Evolutionary conservation across 1,140 invertebrate species (phyloP).

Genomic region (Heliothis subflexa): DNA sequence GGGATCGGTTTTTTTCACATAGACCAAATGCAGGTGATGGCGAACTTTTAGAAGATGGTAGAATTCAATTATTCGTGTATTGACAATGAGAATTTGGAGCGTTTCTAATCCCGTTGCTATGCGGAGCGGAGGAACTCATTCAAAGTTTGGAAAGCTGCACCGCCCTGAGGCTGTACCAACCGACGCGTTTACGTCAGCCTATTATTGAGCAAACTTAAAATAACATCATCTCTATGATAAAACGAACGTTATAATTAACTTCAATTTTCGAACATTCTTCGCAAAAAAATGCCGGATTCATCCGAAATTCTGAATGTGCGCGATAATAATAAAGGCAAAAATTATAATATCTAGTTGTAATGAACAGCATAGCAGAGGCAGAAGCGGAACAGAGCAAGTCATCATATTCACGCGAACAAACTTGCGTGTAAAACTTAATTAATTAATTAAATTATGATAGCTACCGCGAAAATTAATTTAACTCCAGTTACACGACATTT

Average conservation of each 20-base stretch:
- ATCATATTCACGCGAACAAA: constrained; percentile 37
- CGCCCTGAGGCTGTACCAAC: constrained; percentile 39
- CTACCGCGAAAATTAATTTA: constrained; percentile 29
- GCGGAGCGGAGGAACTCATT: constrained; percentile 34
- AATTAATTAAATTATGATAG: constrained; percentile 43
- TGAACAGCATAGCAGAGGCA: constrained; percentile 40
- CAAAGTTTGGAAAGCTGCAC: constrained; percentile 38
- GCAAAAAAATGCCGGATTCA: constrained; percentile 15
- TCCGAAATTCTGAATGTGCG: constrained; percentile 1
- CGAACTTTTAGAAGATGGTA: constrained; percentile 70
- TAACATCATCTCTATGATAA: constrained; percentile 45
- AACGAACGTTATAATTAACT: constrained; percentile 35
- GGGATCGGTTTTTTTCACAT: constrained; percentile 73
- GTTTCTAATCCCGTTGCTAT: constrained; percentile 59
- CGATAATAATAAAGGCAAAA: constrained; percentile 9
- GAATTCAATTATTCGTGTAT: constrained; percentile 81
- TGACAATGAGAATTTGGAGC: constrained; percentile 70
- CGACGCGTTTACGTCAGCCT: constrained; percentile 34
- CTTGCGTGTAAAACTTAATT: constrained; percentile 37
- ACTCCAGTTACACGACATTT: constrained; percentile 27
- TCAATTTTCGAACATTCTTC: constrained; percentile 26
- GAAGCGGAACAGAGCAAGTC: constrained; percentile 39
- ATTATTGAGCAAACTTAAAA: constrained; percentile 37
- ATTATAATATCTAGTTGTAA: constrained; percentile 28
- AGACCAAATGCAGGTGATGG: constrained; percentile 76